Base-by-base conservation (phyloP, 2,888 invertebrate genomes). In the Alviniconcha strummeri region DNA sequence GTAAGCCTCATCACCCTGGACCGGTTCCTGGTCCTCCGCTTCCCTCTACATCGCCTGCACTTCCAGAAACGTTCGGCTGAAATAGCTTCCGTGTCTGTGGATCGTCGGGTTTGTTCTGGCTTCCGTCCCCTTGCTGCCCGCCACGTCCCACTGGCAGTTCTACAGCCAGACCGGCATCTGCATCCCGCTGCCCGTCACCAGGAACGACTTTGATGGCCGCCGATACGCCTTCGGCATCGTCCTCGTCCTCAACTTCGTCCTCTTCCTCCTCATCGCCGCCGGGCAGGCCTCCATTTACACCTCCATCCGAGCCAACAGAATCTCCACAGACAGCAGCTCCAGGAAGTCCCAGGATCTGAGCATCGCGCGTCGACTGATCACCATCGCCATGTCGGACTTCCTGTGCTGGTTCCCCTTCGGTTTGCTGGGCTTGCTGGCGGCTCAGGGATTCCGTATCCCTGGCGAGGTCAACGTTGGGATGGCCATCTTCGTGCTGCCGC, bases 1-100 rank as follows among this genome's bases (percentile, higher is more conserved):
- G 93, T 96, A 36, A 94, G 95, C 0, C 88, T 95, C 85, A 95
- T 96, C 83, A 96, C 95, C 1, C 94, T 95, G 94, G 96, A 96
- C 90, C 94, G 96, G 13, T 94, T 95, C 88, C 94, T 95, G 87
- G 95, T 95, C 0, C 95, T 96, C 69, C 95, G 95, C n/a, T 93
- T 95, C 84, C 95, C 95, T 19, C 91, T 95, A 75, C 94, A 78
- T 4, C 15, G 19, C 19, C 57, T 57, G 8, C 56, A n/a, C 19
- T 76, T 76, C 7, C n/a, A 13, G 6, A 56, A 54, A 5, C n/a
- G 3, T 5, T 54, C 52, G 4, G 76, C 76, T 11, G 56, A 76
- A 19, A 13, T 57, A 13, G 76, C 76, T 13, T 52, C 9, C 19
- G 5, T 52, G 13, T 0, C 8, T 13, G 5, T 75, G 75, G 75